Evolutionary conservation across 2,113 vertebrate species (phyloP).

Genomic region (Mustela nigripes): DNA sequence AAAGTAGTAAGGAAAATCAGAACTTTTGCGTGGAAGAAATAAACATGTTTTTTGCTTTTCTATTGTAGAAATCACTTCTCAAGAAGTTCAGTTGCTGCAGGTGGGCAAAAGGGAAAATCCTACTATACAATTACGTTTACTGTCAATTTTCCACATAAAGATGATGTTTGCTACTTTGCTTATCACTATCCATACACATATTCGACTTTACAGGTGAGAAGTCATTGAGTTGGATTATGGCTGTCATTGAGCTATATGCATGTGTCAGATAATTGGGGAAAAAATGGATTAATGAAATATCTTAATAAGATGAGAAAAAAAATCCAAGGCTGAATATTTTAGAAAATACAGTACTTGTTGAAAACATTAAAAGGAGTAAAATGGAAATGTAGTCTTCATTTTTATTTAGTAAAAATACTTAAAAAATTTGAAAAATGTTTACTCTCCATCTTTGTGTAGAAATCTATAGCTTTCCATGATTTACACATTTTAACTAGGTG

Average conservation of each 20-base stretch:
- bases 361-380: not conserved
- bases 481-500: slow-evolving; percentile 34
- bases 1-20: slow-evolving; percentile 17
- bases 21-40: not conserved
- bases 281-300: slow-evolving; percentile 33
- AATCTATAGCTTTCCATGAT: not conserved
- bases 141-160: slow-evolving; percentile 95
- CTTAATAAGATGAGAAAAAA: slow-evolving; percentile 35
- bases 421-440: slow-evolving; percentile 50
- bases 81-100: slow-evolving; percentile 96
- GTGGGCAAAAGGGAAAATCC: slow-evolving; percentile 98
- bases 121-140: slow-evolving; percentile 98
- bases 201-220: slow-evolving; percentile 95
- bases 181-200: slow-evolving; percentile 99
- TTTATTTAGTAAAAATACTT: slow-evolving; percentile 29
- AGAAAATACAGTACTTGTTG: slow-evolving; percentile 5
- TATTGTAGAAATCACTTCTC: slow-evolving; percentile 96
- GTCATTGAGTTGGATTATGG: slow-evolving; percentile 23
- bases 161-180: slow-evolving; percentile 99
- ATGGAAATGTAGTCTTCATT: not conserved
- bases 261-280: not conserved
- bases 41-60: slow-evolving; percentile 65
- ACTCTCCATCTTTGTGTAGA: slow-evolving; percentile 36
- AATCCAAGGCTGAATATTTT: not conserved
- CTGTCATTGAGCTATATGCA: not conserved